Evolutionary conservation across 1,140 invertebrate genomes (phyloP).

Genomic region (Myzus persicae): DNA sequence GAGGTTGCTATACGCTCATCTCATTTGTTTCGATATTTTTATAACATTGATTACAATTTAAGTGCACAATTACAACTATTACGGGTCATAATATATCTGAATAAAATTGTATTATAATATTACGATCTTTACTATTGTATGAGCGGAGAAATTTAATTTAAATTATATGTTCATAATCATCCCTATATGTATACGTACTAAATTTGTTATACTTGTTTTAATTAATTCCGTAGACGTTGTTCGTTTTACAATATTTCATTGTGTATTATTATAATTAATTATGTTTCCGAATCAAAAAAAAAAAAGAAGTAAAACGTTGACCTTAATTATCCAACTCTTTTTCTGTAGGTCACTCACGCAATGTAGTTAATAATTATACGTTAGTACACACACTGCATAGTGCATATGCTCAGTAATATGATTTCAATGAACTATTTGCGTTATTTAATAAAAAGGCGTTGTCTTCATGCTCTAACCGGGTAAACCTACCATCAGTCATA

Average conservation of each 20-base stretch:
- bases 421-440: background rate
- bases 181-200: background rate
- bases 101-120: background rate
- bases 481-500: background rate
- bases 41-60: background rate
- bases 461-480: background rate
- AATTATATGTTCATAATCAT: background rate
- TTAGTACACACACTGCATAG: background rate
- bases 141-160: background rate
- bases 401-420: background rate
- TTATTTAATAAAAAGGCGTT: conserved; percentile 18
- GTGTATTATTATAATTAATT: conserved; percentile 23
- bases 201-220: conserved; percentile 10
- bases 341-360: background rate
- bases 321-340: background rate
- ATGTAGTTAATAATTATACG: background rate
- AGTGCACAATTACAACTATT: background rate
- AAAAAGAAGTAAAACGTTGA: background rate
- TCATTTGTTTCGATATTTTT: background rate
- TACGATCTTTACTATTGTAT: background rate
- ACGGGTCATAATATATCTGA: background rate
- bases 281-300: background rate
- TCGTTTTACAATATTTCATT: background rate
- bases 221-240: background rate
- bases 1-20: background rate